These are phyloP conservation scores for Ganaspis brasiliensis DNA, from an alignment of 2,888 invertebrate genomes.

Conservation along the genomic window DNA sequence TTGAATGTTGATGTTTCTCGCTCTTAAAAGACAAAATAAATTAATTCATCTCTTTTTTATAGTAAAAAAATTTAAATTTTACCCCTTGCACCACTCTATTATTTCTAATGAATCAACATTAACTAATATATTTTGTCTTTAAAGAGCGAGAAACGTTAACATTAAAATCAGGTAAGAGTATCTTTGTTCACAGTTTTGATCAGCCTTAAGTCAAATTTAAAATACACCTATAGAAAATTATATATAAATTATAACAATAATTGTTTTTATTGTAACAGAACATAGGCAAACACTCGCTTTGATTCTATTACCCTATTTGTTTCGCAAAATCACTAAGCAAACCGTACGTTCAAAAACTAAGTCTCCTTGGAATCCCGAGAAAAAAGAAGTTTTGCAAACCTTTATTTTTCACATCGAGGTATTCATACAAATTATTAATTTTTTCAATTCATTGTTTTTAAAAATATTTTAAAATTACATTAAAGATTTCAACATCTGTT, in stretches of 20 bases:
- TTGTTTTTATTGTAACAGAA: conserved; percentile 28
- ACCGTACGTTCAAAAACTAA: conserved; percentile 45
- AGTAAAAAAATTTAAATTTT: too few species aligned
- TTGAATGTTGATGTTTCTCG: too few species aligned
- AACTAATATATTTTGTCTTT: too few species aligned
- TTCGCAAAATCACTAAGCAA: conserved; percentile 42
- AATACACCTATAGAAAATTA: neutral
- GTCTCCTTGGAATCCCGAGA: conserved; percentile 42
- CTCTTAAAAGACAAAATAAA: too few species aligned
- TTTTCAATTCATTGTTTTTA: neutral
- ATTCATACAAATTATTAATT: neutral
- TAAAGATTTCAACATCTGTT: neutral
- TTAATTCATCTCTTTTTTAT: too few species aligned
- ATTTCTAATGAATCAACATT: too few species aligned
- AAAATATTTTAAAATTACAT: conserved; percentile 1
- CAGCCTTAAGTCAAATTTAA: too few species aligned
- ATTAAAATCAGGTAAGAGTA: too few species aligned
- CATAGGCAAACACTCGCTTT: conserved; percentile 44
- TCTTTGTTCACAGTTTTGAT: too few species aligned
- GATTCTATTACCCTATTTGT: conserved; percentile 44
- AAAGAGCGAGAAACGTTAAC: too few species aligned
- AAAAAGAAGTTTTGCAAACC: conserved; percentile 36
- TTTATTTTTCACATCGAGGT: conserved; percentile 49
- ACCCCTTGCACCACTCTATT: too few species aligned
- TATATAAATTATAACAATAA: neutral